Evolutionary conservation across 2,113 vertebrate genomes (phyloP), one percentile per base, ranked within the genome.

Genomic region (Choloepus hoffmanni): DNA sequence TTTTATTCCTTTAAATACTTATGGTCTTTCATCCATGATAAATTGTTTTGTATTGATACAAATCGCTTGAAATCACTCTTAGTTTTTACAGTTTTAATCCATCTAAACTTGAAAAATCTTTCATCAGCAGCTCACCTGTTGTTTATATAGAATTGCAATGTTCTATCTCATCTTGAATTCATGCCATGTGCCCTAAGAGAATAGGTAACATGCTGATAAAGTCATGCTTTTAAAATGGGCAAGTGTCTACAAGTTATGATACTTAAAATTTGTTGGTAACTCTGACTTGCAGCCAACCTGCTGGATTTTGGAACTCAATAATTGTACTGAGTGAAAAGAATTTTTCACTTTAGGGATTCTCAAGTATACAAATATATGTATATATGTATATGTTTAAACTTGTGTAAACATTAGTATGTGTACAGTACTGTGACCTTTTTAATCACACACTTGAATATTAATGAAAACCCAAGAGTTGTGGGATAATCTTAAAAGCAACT

Each of bases 41-140:
- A 89, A 73, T 63, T 90, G n/a, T 60, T 81, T 21, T 67, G 7
- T 82, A 28, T 60, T 85, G 48, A 82, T 60, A 85, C 21, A 89
- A 92, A 68, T 74, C 85, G 30, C 21, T 77, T 86, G 26, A 92
- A 74, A 89, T 63, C 53, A 63, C 43, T 90, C 23, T 74, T 85
- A 12, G 8, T 45, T 88, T 97, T 93, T 77, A 74, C 74, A 62
- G 33, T 85, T 85, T 95, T 85, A 85, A 86, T 92, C 55, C 19
- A 63, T 65, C 5, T 63, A 88, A 85, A 89, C 78, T 92, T 97
- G 48, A 94, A 89, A 95, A 91, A 19, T 74, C 43, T 86, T 83
- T 92, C 60, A 76, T 94, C 67, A 96, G 77, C 70, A 91, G 2
- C 73, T 94, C 33, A 26, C 60, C 3, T 62, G n/a, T 60, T 92